Evolutionary conservation across 1,140 invertebrate species (phyloP).

Genomic region (Trichonephila clavipes): DNA sequence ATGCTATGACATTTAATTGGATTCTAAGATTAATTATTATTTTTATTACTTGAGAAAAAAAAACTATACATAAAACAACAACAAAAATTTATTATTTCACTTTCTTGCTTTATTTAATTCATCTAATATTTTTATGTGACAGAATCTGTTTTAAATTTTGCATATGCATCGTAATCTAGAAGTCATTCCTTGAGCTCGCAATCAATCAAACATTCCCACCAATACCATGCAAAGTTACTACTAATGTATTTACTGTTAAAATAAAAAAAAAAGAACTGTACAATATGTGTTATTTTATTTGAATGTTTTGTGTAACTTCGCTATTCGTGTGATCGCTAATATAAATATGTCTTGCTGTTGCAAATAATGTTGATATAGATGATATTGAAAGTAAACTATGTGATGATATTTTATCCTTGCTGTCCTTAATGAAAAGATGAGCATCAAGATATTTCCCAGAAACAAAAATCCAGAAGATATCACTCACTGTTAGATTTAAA

Average conservation of each 20-base stretch:
- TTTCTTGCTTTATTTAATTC: too few relatives aligned
- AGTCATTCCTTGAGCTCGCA: background rate
- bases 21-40: too few relatives aligned
- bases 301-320: background rate
- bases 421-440: background rate
- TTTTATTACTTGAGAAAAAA: too few relatives aligned
- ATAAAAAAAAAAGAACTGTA: constrained; percentile 1
- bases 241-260: background rate
- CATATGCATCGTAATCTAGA: background rate
- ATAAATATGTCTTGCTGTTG: background rate
- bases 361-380: background rate
- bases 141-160: background rate
- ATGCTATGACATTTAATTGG: too few relatives aligned
- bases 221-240: background rate
- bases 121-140: background rate
- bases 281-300: constrained; percentile 19
- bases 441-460: background rate
- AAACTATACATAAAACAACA: too few relatives aligned
- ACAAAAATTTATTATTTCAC: too few relatives aligned
- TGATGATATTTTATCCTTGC: constrained; percentile 16
- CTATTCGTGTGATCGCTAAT: background rate
- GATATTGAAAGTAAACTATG: constrained; percentile 7
- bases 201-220: constrained; percentile 9
- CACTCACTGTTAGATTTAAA: constrained; percentile 29
- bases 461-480: constrained; percentile 6